phyloP scores from a whole-genome alignment of 2,888 invertebrate genomes.

The Drosophila nigritarsus region DNA sequence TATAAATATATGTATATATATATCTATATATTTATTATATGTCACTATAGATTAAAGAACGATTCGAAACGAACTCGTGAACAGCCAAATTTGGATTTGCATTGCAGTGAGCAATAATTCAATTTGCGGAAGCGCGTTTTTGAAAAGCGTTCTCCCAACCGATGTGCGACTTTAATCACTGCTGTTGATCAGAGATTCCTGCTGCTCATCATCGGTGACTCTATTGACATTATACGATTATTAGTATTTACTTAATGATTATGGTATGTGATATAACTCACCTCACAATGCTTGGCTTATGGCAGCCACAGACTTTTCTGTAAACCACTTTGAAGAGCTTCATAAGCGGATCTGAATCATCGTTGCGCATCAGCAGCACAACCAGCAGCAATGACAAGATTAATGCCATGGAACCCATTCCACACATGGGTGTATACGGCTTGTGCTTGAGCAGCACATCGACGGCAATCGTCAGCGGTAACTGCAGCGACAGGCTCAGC shows the following conservation, averaged over 20 bases:
- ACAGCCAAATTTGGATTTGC: slow-evolving; percentile 80
- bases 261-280: slow-evolving; percentile 41
- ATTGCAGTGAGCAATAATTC: slow-evolving; percentile 67
- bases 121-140: slow-evolving; percentile 60
- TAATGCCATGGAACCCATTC: slow-evolving; percentile 92
- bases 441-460: slow-evolving; percentile 91
- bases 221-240: slow-evolving; percentile 49
- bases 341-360: slow-evolving; percentile 92
- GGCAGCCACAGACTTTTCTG: slow-evolving; percentile 83
- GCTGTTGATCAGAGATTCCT: slow-evolving; percentile 87
- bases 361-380: slow-evolving; percentile 91
- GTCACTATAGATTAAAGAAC: slow-evolving; percentile 68
- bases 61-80: slow-evolving; percentile 81
- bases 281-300: slow-evolving; percentile 83
- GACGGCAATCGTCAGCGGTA: slow-evolving; percentile 95
- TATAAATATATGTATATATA: slow-evolving; percentile 12
- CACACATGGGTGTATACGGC: slow-evolving; percentile 89
- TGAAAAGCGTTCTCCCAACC: slow-evolving; percentile 47
- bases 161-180: slow-evolving; percentile 63
- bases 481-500: slow-evolving; percentile 92
- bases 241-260: too few relatives aligned
- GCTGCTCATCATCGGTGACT: slow-evolving; percentile 88
- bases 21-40: slow-evolving; percentile 15
- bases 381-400: slow-evolving; percentile 86
- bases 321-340: slow-evolving; percentile 84